Evolutionary conservation across 1,140 invertebrate species (phyloP), one percentile per base, ranked within the genome.

Genomic region (Gryllus bimaculatus): DNA sequence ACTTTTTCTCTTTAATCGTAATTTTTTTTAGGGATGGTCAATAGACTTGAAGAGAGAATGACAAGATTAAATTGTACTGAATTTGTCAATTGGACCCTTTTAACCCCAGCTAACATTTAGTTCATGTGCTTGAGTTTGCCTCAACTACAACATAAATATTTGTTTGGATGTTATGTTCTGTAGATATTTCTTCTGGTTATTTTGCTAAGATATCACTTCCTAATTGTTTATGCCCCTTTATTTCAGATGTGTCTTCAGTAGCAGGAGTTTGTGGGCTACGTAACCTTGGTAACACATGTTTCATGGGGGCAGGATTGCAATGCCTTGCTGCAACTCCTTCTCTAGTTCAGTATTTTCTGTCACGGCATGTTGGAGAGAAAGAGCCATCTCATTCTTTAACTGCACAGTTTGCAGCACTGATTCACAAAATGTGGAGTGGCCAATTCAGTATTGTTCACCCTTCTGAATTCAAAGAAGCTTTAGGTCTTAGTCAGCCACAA

Each of bases 201-300:
- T 20, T 47, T 77, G 6, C 73, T 79, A 20, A 21, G 74, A n/a
- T 54, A 73, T n/a, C 26, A 80, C 8, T 26, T 73, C 26, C 49
- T 81, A 78, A 66, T 78, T 73, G 8, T 0, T 47, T 47, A 47
- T 12, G 39, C 10, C 0, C 77, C 47, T 79, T 47, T 8, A 26
- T 79, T 78, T 13, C 8, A 74, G 73, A 10, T 47, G 48, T 21
- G 66, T 79, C 80, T 79, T 76, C 75, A 47, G 21, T 83, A 76
- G 82, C 88, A n/a, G 91, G 91, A 66, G 88, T 90, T 75, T 92
- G 91, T 83, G 91, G 91, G 73, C 85, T 92, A 79, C 86, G 88
- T 39, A 92, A 92, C 82, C 86, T 92, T 47, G 91, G 91, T 75
- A 92, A 92, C 83, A 92, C 91, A 7, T 93, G 92, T 82, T 93